Conservation (phyloP, 2,797 vertebrate species). For the Remorina albescens region DNA sequence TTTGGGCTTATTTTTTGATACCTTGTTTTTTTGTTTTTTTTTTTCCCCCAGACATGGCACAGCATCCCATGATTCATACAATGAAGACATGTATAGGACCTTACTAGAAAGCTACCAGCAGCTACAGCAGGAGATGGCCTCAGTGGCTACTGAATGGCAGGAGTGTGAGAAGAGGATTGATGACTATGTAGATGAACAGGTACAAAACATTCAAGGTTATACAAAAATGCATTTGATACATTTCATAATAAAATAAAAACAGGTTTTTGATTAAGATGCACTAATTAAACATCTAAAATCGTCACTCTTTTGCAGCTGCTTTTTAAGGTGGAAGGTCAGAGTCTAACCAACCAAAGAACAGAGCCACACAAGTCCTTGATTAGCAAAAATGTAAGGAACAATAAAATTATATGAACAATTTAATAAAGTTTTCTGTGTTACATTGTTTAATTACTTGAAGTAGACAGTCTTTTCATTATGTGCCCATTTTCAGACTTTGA, state of each 20-base stretch:
- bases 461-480: slow-evolving; percentile 16
- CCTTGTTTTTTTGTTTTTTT: slow-evolving; percentile 12
- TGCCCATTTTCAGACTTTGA: slow-evolving; percentile 87
- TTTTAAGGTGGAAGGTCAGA: slow-evolving; percentile 86
- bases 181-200: slow-evolving; percentile 98
- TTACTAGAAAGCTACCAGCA: slow-evolving; percentile 93
- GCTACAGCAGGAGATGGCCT: slow-evolving; percentile 93
- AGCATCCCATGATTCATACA: slow-evolving; percentile 91
- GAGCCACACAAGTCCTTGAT: slow-evolving; percentile 87
- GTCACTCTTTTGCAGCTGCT: slow-evolving; percentile 76
- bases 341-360: slow-evolving; percentile 84
- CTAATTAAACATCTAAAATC: neutral
- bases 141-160: slow-evolving; percentile 93
- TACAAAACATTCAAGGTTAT: slow-evolving; percentile 53
- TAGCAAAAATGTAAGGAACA: slow-evolving; percentile 86
- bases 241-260: neutral
- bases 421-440: neutral
- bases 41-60: slow-evolving; percentile 92
- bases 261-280: neutral
- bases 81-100: slow-evolving; percentile 92
- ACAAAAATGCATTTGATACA: neutral
- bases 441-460: neutral
- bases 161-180: slow-evolving; percentile 98
- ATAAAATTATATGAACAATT: neutral
- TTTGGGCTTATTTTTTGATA: slow-evolving; percentile 4